phyloP scores from a whole-genome alignment of 2,113 vertebrate species.

The Sapajus apella region DNA sequence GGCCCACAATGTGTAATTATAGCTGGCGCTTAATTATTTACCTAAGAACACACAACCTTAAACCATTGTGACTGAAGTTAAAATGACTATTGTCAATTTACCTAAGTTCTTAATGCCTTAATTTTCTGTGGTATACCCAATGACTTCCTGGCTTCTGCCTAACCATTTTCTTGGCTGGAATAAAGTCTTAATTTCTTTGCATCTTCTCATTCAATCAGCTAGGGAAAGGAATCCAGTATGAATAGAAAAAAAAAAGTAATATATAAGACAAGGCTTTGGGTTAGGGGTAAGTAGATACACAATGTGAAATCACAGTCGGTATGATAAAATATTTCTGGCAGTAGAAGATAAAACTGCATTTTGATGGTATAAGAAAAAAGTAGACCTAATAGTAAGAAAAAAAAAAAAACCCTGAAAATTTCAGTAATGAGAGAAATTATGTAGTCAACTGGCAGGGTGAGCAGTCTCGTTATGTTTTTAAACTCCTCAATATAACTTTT shows the following conservation, averaged over 20 bases:
- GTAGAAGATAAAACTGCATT: background rate
- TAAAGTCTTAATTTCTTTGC: background rate
- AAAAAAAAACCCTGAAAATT: background rate
- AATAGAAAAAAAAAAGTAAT: background rate
- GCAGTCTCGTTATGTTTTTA: background rate
- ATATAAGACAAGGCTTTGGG: background rate
- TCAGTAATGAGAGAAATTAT: background rate
- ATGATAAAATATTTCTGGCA: background rate
- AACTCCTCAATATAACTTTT: background rate
- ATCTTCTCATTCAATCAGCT: background rate
- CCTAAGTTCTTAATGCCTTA: background rate
- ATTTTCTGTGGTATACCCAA: background rate
- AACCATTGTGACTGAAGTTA: background rate
- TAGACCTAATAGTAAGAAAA: background rate
- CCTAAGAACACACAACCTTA: background rate
- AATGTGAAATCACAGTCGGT: background rate
- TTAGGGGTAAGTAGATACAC: background rate
- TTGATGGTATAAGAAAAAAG: background rate
- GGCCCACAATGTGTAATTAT: background rate
- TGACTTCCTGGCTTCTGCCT: background rate
- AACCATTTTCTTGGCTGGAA: background rate
- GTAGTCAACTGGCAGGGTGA: background rate
- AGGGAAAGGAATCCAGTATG: background rate
- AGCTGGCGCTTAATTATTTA: background rate
- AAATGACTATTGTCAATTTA: background rate